Conservation (phyloP, 1,140 invertebrate genomes). For the Brachionus plicatilis region DNA sequence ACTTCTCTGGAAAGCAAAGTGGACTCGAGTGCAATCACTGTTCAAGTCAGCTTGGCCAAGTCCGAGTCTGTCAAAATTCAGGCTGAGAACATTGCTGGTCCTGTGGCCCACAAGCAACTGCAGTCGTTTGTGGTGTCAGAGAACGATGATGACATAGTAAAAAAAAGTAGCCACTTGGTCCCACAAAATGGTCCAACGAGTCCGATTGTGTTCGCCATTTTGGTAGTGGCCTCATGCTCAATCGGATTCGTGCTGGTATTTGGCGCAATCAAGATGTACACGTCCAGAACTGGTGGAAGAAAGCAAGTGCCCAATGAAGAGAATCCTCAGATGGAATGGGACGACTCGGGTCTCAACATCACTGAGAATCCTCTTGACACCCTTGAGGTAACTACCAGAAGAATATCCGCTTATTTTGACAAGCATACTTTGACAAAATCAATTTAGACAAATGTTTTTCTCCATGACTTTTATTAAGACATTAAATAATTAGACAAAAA, state of each 20-base stretch:
- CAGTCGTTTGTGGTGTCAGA: slow-evolving; percentile 10
- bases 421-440: no score
- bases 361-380: slow-evolving; percentile 51
- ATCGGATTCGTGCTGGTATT: slow-evolving; percentile 32
- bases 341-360: slow-evolving; percentile 51
- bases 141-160: slow-evolving; percentile 8
- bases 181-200: neutral
- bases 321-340: slow-evolving; percentile 48
- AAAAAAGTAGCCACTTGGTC: neutral
- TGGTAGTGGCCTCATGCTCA: neutral
- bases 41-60: neutral
- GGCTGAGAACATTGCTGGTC: neutral
- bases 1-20: neutral
- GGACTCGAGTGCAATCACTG: neutral
- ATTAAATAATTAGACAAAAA: no score
- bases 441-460: no score
- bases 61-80: neutral
- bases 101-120: neutral
- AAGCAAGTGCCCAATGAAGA: slow-evolving; percentile 23
- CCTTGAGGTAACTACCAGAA: slow-evolving; percentile 43
- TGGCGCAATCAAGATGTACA: slow-evolving; percentile 15
- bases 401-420: no score
- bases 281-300: neutral
- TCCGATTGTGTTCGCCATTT: slow-evolving; percentile 6
- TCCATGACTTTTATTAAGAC: no score